phyloP scores from a whole-genome alignment of 2,888 invertebrate species.

The Nomada lathburiana region DNA sequence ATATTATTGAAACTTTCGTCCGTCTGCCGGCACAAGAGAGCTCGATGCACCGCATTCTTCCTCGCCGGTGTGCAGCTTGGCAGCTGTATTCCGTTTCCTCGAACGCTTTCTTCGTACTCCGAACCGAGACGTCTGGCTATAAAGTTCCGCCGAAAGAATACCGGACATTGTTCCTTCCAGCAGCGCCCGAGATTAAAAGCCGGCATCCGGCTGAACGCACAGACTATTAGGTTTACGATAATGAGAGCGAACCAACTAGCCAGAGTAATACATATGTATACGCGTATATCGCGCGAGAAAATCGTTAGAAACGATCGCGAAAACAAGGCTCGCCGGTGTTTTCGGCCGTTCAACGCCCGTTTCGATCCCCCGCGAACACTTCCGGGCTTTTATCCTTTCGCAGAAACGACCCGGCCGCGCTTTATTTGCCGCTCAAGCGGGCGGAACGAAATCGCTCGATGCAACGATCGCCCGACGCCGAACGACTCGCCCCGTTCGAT shows the following conservation, averaged over 20 bases:
- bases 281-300: background rate
- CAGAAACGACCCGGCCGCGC: background rate
- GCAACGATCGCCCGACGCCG: background rate
- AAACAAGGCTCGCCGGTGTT: too few species aligned
- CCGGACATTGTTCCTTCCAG: constrained; percentile 8
- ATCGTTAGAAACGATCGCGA: constrained; percentile 9
- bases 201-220: background rate
- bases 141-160: constrained; percentile 8
- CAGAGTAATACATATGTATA: too few species aligned
- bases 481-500: constrained; percentile 7
- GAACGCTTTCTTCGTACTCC: background rate
- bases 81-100: background rate
- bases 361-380: background rate
- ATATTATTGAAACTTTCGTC: background rate
- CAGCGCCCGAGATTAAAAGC: constrained; percentile 25
- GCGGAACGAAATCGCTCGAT: constrained; percentile 11
- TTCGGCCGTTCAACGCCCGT: background rate
- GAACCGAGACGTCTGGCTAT: constrained; percentile 11
- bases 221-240: constrained; percentile 20
- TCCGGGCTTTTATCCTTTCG: constrained; percentile 7
- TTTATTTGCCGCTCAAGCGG: constrained; percentile 15
- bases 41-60: too few species aligned
- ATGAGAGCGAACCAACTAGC: background rate
- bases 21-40: too few species aligned
- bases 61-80: background rate